Conservation (phyloP, 2,888 invertebrate species). For the Papilio protenor region DNA sequence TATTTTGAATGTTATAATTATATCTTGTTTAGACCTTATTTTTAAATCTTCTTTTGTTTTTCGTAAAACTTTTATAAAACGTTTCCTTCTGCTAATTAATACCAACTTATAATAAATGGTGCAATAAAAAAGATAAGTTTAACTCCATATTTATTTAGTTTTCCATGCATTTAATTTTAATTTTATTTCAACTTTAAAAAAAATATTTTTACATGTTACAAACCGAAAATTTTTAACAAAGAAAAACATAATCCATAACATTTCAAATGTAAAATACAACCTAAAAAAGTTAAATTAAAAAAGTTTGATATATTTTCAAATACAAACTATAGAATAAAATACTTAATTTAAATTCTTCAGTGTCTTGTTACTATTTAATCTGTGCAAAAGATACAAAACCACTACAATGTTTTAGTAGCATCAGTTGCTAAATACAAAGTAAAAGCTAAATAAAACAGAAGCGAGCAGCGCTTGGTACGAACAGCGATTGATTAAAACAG, state of each 20-base stretch:
- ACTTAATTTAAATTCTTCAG: not conserved
- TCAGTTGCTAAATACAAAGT: constrained; percentile 33
- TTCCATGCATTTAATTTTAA: not conserved
- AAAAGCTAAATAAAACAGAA: constrained; percentile 40
- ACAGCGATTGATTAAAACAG: constrained; percentile 43
- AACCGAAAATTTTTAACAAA: not conserved
- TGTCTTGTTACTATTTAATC: not conserved
- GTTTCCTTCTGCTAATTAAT: not conserved
- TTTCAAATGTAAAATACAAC: not conserved
- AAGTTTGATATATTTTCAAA: not conserved
- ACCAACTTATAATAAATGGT: not conserved
- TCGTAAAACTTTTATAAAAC: not conserved
- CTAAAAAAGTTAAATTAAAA: not conserved
- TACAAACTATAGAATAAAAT: not conserved
- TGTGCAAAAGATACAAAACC: constrained; percentile 11
- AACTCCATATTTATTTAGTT: not conserved
- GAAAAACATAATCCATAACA: not conserved
- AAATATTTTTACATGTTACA: not conserved
- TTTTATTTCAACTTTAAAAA: not conserved
- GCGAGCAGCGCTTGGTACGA: constrained; percentile 31
- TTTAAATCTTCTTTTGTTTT: not conserved
- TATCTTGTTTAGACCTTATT: not conserved
- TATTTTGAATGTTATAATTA: not conserved
- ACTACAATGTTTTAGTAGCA: constrained; percentile 20
- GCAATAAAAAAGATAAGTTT: not conserved